phyloP scores from a whole-genome alignment of 1,140 invertebrate genomes.

The Akabosia matsudoensis region DNA sequence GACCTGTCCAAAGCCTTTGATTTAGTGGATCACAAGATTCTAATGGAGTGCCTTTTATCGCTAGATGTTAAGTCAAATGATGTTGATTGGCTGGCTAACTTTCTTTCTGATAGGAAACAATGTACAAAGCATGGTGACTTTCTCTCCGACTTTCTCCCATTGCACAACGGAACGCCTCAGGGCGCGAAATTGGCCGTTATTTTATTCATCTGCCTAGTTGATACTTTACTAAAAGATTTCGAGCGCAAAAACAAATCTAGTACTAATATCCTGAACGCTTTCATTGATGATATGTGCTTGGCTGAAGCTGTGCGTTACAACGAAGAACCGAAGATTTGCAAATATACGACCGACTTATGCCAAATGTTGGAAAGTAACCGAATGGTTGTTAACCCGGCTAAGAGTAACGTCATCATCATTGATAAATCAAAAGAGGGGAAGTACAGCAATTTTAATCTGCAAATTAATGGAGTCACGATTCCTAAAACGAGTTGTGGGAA shows the following conservation, averaged over 20 bases:
- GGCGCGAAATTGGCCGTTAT: constrained; percentile 13
- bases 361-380: neutral
- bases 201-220: neutral
- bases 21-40: constrained; percentile 21
- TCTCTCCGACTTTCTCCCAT: neutral
- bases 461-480: neutral
- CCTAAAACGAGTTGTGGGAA: neutral
- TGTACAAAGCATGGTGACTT: neutral
- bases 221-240: neutral
- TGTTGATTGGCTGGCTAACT: constrained; percentile 7
- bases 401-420: neutral
- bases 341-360: neutral
- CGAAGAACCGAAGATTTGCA: neutral
- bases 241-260: neutral
- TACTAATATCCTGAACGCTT: neutral
- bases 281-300: neutral
- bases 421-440: neutral
- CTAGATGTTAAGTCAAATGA: constrained; percentile 7
- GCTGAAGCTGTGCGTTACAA: neutral
- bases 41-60: neutral
- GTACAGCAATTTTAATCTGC: neutral
- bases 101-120: neutral
- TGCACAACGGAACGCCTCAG: constrained; percentile 3
- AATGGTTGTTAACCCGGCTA: neutral
- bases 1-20: constrained; percentile 28